Evolutionary conservation across 2,113 vertebrate genomes (phyloP).

Genomic region (Elephantulus edwardii): DNA sequence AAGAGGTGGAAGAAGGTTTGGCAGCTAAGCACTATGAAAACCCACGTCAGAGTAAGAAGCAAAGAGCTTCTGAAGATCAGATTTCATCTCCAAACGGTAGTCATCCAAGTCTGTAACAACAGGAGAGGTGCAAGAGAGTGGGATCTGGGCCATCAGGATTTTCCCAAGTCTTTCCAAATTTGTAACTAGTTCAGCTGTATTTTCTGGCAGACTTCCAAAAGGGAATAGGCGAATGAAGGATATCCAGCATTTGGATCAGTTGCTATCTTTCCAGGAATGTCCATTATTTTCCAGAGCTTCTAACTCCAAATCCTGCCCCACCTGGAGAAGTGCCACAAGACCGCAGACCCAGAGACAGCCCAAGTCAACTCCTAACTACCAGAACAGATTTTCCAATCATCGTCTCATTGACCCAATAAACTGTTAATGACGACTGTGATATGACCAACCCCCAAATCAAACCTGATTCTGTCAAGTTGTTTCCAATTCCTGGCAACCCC

Average conservation of each 20-base stretch:
- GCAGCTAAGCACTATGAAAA: constrained; percentile 17
- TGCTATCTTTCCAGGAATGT: not conserved
- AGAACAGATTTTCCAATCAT: not conserved
- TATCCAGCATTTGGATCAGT: not conserved
- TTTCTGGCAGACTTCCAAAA: not conserved
- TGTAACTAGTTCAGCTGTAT: not conserved
- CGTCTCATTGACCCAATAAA: not conserved
- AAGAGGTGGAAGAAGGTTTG: not conserved
- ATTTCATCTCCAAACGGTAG: constrained; percentile 17
- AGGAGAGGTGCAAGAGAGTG: not conserved
- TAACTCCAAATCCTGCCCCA: not conserved
- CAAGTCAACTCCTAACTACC: not conserved
- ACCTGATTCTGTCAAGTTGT: not conserved
- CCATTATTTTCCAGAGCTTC: not conserved
- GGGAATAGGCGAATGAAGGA: not conserved
- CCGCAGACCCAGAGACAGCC: not conserved
- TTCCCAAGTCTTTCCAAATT: constrained; percentile 20
- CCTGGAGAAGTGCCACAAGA: not conserved
- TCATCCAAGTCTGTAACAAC: not conserved
- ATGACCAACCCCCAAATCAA: not conserved
- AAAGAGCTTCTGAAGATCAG: not conserved
- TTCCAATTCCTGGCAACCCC: not conserved
- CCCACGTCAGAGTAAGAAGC: not conserved
- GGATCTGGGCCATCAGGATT: not conserved
- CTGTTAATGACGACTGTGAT: not conserved